phyloP scores from a whole-genome alignment of 2,888 invertebrate species.

The Toxonevra muliebris region DNA sequence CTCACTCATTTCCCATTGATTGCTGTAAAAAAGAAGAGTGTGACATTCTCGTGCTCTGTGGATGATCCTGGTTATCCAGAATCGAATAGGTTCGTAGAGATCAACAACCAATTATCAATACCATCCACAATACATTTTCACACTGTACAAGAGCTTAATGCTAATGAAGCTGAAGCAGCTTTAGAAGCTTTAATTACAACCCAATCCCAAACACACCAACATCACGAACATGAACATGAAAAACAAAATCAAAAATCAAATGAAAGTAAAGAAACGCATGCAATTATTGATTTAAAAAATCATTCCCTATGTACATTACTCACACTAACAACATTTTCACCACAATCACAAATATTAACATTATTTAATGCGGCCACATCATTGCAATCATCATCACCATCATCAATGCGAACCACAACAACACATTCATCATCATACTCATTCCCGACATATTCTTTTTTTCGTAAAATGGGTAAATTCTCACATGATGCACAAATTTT shows the following conservation, averaged over 20 bases:
- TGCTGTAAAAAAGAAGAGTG: constrained; percentile 83
- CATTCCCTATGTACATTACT: constrained; percentile 60
- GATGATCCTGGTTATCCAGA: constrained; percentile 85
- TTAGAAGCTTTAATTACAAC: constrained; percentile 53
- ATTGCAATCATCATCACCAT: constrained; percentile 25
- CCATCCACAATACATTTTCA: constrained; percentile 48
- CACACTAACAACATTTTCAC: constrained; percentile 58
- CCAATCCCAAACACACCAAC: constrained; percentile 39
- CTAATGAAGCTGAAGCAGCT: constrained; percentile 56
- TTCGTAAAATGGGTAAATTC: constrained; percentile 62
- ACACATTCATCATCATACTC: constrained; percentile 22
- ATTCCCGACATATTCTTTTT: constrained; percentile 44
- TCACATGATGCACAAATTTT: constrained; percentile 57
- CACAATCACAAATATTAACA: constrained; percentile 60
- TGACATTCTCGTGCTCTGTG: constrained; percentile 85
- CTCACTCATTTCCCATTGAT: constrained; percentile 77
- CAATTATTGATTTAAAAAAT: constrained; percentile 59
- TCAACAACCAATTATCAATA: constrained; percentile 9
- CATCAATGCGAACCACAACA: constrained; percentile 28
- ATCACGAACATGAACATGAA: constrained; percentile 37
- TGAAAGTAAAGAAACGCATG: constrained; percentile 59
- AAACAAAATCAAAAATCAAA: constrained; percentile 38
- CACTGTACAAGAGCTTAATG: constrained; percentile 54
- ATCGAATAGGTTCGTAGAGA: constrained; percentile 62
- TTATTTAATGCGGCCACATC: constrained; percentile 47